These are phyloP conservation scores for Clavelina lepadiformis DNA, from an alignment of 23 tunicate species.

Conservation along the genomic window DNA sequence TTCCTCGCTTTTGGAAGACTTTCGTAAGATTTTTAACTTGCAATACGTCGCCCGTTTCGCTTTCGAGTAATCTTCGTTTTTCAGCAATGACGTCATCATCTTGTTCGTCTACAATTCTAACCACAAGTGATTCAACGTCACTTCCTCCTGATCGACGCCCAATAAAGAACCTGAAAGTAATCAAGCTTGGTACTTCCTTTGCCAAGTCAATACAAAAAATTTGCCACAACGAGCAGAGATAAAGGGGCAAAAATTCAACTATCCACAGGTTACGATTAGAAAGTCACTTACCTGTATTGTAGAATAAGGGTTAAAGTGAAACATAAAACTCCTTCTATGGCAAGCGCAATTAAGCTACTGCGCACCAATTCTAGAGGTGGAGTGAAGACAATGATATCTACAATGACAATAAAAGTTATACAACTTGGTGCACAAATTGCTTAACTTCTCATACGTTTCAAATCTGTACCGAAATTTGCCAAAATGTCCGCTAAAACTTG, in stretches of 20 bases:
- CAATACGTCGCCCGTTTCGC: conserved; percentile 46
- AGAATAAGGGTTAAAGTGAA: conserved; percentile 61
- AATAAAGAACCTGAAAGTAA: conserved; percentile 28
- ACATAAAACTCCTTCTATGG: conserved; percentile 68
- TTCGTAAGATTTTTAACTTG: conserved; percentile 67
- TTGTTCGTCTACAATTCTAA: too few relatives aligned
- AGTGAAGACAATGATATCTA: too few relatives aligned
- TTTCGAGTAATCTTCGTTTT: conserved; percentile 18
- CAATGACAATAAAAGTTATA: too few relatives aligned
- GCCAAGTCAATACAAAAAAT: too few relatives aligned
- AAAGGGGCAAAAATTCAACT: too few relatives aligned
- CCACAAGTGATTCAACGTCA: too few relatives aligned
- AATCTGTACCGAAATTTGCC: conserved; percentile 70
- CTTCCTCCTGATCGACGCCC: background rate
- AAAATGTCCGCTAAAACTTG: conserved; percentile 94
- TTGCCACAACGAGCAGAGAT: too few relatives aligned
- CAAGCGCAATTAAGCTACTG: conserved; percentile 71
- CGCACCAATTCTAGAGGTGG: conserved; percentile 72
- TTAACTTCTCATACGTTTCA: too few relatives aligned
- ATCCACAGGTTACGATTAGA: too few relatives aligned
- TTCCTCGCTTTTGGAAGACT: conserved; percentile 57
- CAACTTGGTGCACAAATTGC: too few relatives aligned
- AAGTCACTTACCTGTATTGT: conserved; percentile 92
- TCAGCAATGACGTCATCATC: conserved; percentile 86
- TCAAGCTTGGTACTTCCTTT: background rate